phyloP scores from a whole-genome alignment of 2,113 vertebrate species.

The Romanogobio albipinnatus region DNA sequence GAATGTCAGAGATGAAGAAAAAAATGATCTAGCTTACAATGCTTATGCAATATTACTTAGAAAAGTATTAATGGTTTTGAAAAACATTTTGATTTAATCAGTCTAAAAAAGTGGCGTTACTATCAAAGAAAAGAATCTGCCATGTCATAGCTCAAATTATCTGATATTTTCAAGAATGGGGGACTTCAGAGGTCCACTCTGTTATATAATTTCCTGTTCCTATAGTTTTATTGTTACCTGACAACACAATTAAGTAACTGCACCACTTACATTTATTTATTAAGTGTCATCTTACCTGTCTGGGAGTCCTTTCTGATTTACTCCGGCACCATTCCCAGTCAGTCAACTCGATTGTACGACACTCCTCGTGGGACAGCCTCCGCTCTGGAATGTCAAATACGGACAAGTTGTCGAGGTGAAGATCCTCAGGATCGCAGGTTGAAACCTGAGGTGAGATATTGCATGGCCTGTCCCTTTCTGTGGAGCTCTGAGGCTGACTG shows the following conservation, averaged over 20 bases:
- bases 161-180: not conserved
- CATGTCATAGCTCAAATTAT: not conserved
- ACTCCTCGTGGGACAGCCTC: constrained; percentile 85
- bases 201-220: not conserved
- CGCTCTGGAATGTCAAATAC: constrained; percentile 81
- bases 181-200: not conserved
- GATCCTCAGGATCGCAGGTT: constrained; percentile 66
- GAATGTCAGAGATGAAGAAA: not conserved
- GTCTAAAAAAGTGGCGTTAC: no score
- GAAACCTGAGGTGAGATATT: constrained; percentile 49
- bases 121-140: no score
- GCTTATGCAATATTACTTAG: not conserved
- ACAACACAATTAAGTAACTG: not conserved
- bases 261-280: not conserved
- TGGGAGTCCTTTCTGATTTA: constrained; percentile 91
- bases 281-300: constrained; percentile 82
- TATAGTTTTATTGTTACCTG: not conserved
- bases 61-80: not conserved
- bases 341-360: constrained; percentile 81
- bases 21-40: not conserved
- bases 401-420: constrained; percentile 58
- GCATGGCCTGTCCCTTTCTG: constrained; percentile 55
- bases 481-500: constrained; percentile 8
- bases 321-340: constrained; percentile 99
- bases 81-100: not conserved